These are phyloP conservation scores for Agriotes lineatus DNA, from an alignment of 2,888 invertebrate species.

Conservation along the genomic window DNA sequence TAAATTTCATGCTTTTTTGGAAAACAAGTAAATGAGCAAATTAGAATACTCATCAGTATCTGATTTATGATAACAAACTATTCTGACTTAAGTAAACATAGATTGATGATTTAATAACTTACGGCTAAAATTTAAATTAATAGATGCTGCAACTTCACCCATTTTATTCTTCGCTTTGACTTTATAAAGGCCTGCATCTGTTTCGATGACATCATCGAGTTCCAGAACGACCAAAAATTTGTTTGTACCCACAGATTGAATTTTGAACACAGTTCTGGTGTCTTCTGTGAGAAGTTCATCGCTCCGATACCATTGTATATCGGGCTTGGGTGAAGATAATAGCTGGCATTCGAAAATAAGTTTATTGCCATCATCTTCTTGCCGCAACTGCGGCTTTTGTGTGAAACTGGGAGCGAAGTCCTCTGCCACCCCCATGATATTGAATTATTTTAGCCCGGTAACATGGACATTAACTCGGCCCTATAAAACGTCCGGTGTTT, in stretches of 20 bases:
- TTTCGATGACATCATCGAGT: constrained; percentile 95
- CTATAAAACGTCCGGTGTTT: constrained; percentile 52
- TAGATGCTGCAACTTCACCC: constrained; percentile 97
- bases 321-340: constrained; percentile 88
- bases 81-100: no score
- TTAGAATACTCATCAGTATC: no score
- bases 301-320: constrained; percentile 92
- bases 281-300: constrained; percentile 88
- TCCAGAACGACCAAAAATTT: constrained; percentile 93
- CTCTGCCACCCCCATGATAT: constrained; percentile 86
- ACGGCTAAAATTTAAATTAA: constrained; percentile 98
- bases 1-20: no score
- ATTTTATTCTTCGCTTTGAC: constrained; percentile 97
- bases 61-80: no score
- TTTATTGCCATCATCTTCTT: constrained; percentile 96
- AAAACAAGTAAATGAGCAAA: no score
- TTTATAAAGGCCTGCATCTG: constrained; percentile 95
- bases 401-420: constrained; percentile 99
- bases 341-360: constrained; percentile 95
- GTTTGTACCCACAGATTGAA: constrained; percentile 86
- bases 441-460: constrained; percentile 59
- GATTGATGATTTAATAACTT: no score
- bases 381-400: constrained; percentile 96
- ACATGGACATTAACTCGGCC: constrained; percentile 64
- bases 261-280: constrained; percentile 88